phyloP scores from a whole-genome alignment of 2,888 invertebrate species.

The Drosophila mulleri region DNA sequence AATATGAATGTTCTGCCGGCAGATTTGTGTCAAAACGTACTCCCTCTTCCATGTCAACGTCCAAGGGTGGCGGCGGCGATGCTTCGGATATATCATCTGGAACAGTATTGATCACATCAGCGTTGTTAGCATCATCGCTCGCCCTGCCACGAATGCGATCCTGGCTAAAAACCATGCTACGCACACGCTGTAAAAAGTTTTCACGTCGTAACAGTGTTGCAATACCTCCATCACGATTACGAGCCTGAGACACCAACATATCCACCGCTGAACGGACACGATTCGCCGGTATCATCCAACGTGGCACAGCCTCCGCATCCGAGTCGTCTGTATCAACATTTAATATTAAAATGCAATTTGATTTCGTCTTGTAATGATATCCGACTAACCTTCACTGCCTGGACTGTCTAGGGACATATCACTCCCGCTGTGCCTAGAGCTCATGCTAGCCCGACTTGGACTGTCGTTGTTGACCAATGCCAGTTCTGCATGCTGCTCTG shows the following conservation, averaged over 20 bases:
- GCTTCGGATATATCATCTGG: constrained; percentile 17
- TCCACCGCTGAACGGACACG: constrained; percentile 64
- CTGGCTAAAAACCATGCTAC: constrained; percentile 78
- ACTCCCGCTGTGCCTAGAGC: constrained; percentile 44
- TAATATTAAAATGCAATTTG: neutral
- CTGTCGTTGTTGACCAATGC: constrained; percentile 15
- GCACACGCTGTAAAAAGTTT: constrained; percentile 78
- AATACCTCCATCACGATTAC: constrained; percentile 66
- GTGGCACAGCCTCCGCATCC: constrained; percentile 55
- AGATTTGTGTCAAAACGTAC: constrained; percentile 86
- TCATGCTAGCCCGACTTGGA: constrained; percentile 25
- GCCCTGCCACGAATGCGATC: constrained; percentile 61
- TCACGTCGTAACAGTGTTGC: constrained; percentile 63
- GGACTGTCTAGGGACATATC: constrained; percentile 72
- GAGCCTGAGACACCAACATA: constrained; percentile 61
- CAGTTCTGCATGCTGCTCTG: neutral
- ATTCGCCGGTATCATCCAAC: constrained; percentile 69
- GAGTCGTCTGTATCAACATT: constrained; percentile 54
- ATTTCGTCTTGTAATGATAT: neutral
- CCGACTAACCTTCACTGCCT: constrained; percentile 59
- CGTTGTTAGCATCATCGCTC: constrained; percentile 29
- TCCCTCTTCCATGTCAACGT: constrained; percentile 62
- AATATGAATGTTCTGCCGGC: constrained; percentile 86
- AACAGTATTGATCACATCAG: constrained; percentile 21
- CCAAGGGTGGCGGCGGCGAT: constrained; percentile 36